These are phyloP conservation scores for Gymnoscopelus braueri DNA, from an alignment of 2,797 vertebrate species.

Conservation along the genomic window DNA sequence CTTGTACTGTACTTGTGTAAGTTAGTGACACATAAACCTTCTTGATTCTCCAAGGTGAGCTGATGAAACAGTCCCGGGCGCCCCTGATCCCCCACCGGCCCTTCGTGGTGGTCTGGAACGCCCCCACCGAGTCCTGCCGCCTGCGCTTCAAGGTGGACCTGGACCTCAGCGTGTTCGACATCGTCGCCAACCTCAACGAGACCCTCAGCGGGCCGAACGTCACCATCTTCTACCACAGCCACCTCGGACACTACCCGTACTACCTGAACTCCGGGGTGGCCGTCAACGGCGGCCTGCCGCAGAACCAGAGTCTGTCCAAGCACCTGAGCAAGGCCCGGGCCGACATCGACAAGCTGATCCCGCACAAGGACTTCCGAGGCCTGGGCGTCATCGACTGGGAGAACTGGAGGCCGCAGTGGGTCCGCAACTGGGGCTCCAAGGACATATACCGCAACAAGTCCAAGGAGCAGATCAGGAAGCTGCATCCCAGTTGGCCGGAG, in stretches of 20 bases:
- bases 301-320: slow-evolving; percentile 87
- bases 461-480: slow-evolving; percentile 82
- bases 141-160: slow-evolving; percentile 88
- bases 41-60: slow-evolving; percentile 22
- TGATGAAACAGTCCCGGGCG: slow-evolving; percentile 74
- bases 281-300: slow-evolving; percentile 88
- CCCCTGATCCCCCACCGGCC: slow-evolving; percentile 84
- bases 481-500: slow-evolving; percentile 87
- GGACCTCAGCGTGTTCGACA: slow-evolving; percentile 88
- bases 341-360: slow-evolving; percentile 86
- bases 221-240: slow-evolving; percentile 91
- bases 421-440: slow-evolving; percentile 90
- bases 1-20: too few species aligned
- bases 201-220: slow-evolving; percentile 88
- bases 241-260: slow-evolving; percentile 89
- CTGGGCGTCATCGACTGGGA: slow-evolving; percentile 93
- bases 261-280: slow-evolving; percentile 81
- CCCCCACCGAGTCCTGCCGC: slow-evolving; percentile 86
- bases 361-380: slow-evolving; percentile 86
- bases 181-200: slow-evolving; percentile 87
- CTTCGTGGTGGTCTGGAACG: slow-evolving; percentile 90
- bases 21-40: too few species aligned
- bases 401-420: slow-evolving; percentile 92
- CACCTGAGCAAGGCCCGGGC: slow-evolving; percentile 86
- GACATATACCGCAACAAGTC: slow-evolving; percentile 88